Evolutionary conservation across 2,797 vertebrate species (phyloP).

Genomic region (Heterohyrax brucei): DNA sequence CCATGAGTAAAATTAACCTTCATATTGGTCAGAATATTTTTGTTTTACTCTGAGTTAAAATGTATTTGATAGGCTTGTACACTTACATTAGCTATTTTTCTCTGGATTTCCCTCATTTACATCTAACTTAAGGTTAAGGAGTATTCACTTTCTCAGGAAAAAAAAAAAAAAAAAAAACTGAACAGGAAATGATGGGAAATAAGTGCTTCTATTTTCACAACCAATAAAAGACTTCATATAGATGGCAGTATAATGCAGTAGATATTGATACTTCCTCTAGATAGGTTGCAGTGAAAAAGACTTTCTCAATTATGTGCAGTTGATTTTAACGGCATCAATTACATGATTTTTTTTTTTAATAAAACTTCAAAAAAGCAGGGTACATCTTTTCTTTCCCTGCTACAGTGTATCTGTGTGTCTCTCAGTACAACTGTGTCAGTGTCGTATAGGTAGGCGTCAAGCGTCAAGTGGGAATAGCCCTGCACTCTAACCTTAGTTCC

Average conservation of each 20-base stretch:
- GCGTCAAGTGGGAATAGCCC: fast-evolving
- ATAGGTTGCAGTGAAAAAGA: background rate
- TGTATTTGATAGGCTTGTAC: background rate
- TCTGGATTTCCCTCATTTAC: background rate
- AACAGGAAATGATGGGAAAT: background rate
- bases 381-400: background rate
- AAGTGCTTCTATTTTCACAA: background rate
- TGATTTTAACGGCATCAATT: background rate
- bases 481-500: too few relatives aligned
- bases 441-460: fast-evolving
- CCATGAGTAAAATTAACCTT: background rate
- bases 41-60: background rate
- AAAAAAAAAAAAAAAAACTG: background rate
- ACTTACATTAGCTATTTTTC: background rate
- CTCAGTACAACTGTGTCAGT: background rate
- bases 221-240: background rate
- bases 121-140: background rate
- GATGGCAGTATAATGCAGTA: background rate
- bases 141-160: background rate
- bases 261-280: background rate
- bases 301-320: background rate
- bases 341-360: background rate
- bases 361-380: background rate
- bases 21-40: background rate
- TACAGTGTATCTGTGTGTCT: background rate